Evolutionary conservation across 2,113 vertebrate species (phyloP), one percentile per base, ranked within the genome.

Genomic region (Hippocampus guttulatus): DNA sequence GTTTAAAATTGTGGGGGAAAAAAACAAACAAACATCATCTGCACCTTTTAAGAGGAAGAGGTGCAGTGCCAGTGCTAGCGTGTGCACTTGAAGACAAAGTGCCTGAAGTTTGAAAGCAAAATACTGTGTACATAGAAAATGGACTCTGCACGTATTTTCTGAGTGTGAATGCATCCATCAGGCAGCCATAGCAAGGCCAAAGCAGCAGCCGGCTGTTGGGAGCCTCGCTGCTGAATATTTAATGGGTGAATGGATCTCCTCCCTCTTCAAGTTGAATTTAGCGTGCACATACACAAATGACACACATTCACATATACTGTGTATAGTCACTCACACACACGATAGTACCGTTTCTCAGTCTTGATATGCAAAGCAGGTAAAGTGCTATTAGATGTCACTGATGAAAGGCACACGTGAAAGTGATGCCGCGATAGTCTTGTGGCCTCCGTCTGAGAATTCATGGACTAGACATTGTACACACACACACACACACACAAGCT

Each of bases 191-290:
- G 74, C 70, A 69, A 33, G 30, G 25, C 73, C 54, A 45, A 78
- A 71, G 77, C 70, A 82, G 83, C 72, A 82, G 83, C 79, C 80
- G 83, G 91, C 90, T 91, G 88, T 89, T 90, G 87, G 82, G 85
- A 85, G 85, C 82, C 84, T 81, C 67, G 81, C 79, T 89, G 77
- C 87, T 93, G 84, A 93, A 92, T 93, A 92, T 92, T 93, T 93
- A 77, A 93, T 89, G 80, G 87, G 89, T 84, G 90, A 92, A 91
- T 90, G 81, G 90, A 91, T 92, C 91, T 85, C 85, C 85, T 84
- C 80, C 75, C 73, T 75, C 80, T 84, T 75, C 84, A 86, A 79
- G 83, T 80, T 76, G 81, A 88, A 81, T 86, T 88, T 82, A 82
- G 84, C 80, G 86, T 82, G 83, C 77, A 79, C 78, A 77, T 18